Percentiles rank a stretch among this genome's conserved stretches.
Conservation (phyloP, 2,797 vertebrate genomes). For the Galaxias olidus region DNA sequence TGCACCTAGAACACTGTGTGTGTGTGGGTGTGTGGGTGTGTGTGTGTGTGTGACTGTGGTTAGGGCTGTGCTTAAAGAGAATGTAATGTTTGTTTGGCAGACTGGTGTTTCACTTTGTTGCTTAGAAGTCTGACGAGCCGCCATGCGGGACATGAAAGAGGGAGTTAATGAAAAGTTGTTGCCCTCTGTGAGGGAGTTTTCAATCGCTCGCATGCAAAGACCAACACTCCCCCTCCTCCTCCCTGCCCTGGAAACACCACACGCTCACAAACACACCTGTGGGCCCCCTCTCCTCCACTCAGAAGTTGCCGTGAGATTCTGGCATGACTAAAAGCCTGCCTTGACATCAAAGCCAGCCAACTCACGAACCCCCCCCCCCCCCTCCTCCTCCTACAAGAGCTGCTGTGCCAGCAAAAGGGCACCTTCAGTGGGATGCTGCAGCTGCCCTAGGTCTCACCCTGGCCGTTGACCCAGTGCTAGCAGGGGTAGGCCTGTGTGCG, state of each 20-base stretch:
- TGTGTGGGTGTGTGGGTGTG: not conserved
- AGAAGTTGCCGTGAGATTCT: constrained; percentile 13
- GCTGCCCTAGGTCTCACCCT: constrained; percentile 22
- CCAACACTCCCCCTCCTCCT: not conserved
- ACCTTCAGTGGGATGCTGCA: constrained; percentile 27
- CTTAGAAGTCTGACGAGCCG: no score
- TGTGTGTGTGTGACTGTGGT: not conserved
- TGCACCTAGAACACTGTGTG: not conserved
- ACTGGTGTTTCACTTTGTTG: not conserved
- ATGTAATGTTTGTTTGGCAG: not conserved
- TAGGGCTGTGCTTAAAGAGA: not conserved
- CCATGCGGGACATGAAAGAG: no score
- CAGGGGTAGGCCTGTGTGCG: constrained; percentile 39
- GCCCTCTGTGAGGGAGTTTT: no score
- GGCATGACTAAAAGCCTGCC: not conserved
- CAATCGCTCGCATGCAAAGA: not conserved
- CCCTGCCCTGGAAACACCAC: not conserved
- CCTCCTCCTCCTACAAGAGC: constrained; percentile 14
- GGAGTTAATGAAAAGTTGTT: no score
- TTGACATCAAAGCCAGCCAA: constrained; percentile 13
- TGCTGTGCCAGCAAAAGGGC: constrained; percentile 39
- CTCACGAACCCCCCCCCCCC: constrained; percentile 9
- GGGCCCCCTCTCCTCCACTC: constrained; percentile 13
- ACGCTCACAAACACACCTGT: no score
- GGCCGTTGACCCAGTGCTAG: constrained; percentile 27